Base-by-base conservation (phyloP, 1,140 invertebrate genomes). In the Rhagoletis zephyria region DNA sequence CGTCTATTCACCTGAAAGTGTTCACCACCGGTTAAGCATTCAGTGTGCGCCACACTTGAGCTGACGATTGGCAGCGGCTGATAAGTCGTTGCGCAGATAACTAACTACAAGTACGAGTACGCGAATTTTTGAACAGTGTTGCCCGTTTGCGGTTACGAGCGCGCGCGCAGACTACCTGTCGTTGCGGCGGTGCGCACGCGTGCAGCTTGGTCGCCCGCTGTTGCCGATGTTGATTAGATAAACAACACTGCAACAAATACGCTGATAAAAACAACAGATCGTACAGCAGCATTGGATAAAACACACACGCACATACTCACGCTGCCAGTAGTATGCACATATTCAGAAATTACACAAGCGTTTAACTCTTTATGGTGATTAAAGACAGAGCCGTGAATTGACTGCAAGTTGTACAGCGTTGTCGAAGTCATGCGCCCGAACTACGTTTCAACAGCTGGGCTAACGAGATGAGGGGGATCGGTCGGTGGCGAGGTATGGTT, bases 181-280 rank as follows among this genome's bases (percentile, higher is more conserved):
- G 74, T 81, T 19, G 16, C 19, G 51, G 16, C 19, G 51, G 16
- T 56, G 74, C 74, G 74, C 74, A 81, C 74, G 74, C 74, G 74
- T 81, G 48, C 74, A 81, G 14, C 48, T 81, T 81, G 74, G 48
- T 14, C 74, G 74, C 74, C 74, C 19, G 74, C 74, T 81, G 74
- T 81, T 81, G 74, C 7, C 74, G 74, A 81, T 59, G 74, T 81
- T 81, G 74, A 81, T 81, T 81, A 81, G 74, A 81, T 81, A 81
- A 81, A 81, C 74, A 81, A 81, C 74, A 56, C 45, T 56, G 16
- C n/a, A 81, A 30, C 74, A 81, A 81, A 81, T 81, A 48, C 16
- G 51, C 74, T 6, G 51, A 56, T 51, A 81, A 81, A 81, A 81
- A 19, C 48, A 81, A 81, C 16, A 74, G 61, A 63, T 63, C 61